Conservation (phyloP, 1,140 invertebrate species). For the Psix sp. region DNA sequence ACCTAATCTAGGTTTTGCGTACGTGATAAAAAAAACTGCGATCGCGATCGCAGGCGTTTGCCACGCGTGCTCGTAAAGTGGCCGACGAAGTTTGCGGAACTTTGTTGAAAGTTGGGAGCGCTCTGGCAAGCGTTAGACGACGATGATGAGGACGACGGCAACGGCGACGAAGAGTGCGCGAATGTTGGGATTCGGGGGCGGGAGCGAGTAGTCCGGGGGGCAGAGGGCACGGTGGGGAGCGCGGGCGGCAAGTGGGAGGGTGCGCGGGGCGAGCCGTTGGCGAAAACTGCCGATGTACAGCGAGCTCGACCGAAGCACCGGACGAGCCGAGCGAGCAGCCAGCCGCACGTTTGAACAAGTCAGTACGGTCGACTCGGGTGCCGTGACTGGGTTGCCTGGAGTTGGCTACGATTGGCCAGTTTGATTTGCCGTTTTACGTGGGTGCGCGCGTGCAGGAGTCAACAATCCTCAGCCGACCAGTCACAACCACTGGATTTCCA, state of each 20-base stretch:
- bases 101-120: conserved; percentile 33
- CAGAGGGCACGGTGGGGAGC: conserved; percentile 11
- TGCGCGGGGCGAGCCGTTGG: conserved; percentile 2
- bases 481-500: neutral
- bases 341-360: conserved; percentile 27
- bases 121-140: conserved; percentile 14
- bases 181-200: neutral
- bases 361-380: conserved; percentile 56
- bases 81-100: conserved; percentile 24
- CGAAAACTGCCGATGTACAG: conserved; percentile 4
- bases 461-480: conserved; percentile 9
- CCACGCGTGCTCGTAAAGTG: conserved; percentile 13
- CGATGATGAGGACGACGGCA: neutral
- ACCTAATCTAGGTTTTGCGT: conserved; percentile 14
- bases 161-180: conserved; percentile 10
- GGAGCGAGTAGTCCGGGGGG: neutral
- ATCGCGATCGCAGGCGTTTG: conserved; percentile 14
- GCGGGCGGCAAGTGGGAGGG: conserved; percentile 25
- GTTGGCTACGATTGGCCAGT: conserved; percentile 34
- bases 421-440: conserved; percentile 31
- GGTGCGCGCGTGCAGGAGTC: conserved; percentile 40
- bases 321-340: conserved; percentile 34
- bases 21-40: conserved; percentile 17
- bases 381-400: conserved; percentile 51
- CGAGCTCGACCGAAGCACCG: conserved; percentile 25